Evolutionary conservation across 2,797 vertebrate genomes (phyloP), one percentile per base, ranked within the genome.

Genomic region (Capromys pilorides): DNA sequence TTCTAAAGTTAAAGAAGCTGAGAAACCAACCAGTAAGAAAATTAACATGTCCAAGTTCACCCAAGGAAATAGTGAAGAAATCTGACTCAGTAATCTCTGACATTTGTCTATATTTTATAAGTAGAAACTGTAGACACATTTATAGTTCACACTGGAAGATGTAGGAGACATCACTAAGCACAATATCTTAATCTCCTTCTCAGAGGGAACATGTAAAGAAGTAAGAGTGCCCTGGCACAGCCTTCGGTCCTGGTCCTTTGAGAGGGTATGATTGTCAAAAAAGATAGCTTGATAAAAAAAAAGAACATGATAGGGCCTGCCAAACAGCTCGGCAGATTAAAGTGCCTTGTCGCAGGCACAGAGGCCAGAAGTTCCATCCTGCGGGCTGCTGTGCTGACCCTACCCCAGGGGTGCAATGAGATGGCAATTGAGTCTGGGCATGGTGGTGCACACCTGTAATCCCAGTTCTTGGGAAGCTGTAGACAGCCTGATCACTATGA

Each of bases 1-100:
- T 77, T 89, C 67, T 78, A 66, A 82, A 95, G 7, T 39, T 49
- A 33, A 89, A 24, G 39, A 92, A 93, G n/a, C 22, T 85, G 51
- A 69, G n/a, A 79, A 66, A 83, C 57, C 75, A 26, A 80, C 69
- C 75, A 22, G 75, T 24, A 54, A 39, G 2, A 81, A 54, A 85
- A 91, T 36, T 85, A 83, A 33, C 1, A 12, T 26, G 22, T 28
- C 39, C 14, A 71, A 49, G 84, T n/a, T 78, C 73, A 71, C 79
- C 90, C 3, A 33, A 7, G 18, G 18, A 79, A 33, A 54, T 33
- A 79, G 18, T 51, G 36, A 67, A 61, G 12, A 84, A 39, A 61
- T 67, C 54, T 78, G 45, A 12, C 18, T 86, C 61, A 7, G 26
- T 28, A 57, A 45, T 39, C 36, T 87, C 18, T 41, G 12, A 49